Percentiles rank a stretch among this genome's conserved stretches.
phyloP scores from a whole-genome alignment of 2,888 invertebrate species.

The Brachylomia viminalis region DNA sequence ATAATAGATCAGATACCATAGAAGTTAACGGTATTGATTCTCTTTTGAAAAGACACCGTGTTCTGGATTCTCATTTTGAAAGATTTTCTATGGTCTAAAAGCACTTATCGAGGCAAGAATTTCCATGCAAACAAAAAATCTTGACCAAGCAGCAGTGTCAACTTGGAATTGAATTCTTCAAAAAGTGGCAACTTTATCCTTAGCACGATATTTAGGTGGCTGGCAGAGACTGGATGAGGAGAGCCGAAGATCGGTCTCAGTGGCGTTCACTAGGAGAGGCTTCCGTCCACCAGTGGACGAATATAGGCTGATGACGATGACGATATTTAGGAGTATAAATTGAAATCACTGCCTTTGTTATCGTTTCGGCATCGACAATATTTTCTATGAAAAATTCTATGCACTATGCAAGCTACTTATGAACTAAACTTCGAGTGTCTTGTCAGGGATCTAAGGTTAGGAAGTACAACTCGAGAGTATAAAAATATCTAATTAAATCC shows the following conservation, averaged over 20 bases:
- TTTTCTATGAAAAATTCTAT: background rate
- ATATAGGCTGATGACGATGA: no score
- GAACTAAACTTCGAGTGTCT: background rate
- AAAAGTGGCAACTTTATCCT: background rate
- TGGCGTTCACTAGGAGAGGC: no score
- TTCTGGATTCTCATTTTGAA: no score
- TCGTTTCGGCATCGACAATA: background rate
- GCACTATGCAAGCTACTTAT: background rate
- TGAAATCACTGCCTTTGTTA: background rate
- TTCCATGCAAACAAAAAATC: background rate
- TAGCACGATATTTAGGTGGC: no score
- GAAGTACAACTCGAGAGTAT: background rate
- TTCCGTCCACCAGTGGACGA: no score
- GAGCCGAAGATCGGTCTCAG: no score
- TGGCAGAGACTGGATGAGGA: no score
- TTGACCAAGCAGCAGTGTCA: background rate
- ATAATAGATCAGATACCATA: background rate
- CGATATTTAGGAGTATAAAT: background rate
- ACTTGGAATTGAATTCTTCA: background rate
- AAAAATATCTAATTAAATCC: background rate
- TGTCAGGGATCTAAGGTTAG: background rate
- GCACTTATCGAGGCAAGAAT: constrained; percentile 3
- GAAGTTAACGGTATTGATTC: background rate
- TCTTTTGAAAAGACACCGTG: background rate
- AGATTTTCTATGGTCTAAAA: background rate